phyloP scores from a whole-genome alignment of 2,888 invertebrate genomes.

The Caenorhabditis doughertyi region DNA sequence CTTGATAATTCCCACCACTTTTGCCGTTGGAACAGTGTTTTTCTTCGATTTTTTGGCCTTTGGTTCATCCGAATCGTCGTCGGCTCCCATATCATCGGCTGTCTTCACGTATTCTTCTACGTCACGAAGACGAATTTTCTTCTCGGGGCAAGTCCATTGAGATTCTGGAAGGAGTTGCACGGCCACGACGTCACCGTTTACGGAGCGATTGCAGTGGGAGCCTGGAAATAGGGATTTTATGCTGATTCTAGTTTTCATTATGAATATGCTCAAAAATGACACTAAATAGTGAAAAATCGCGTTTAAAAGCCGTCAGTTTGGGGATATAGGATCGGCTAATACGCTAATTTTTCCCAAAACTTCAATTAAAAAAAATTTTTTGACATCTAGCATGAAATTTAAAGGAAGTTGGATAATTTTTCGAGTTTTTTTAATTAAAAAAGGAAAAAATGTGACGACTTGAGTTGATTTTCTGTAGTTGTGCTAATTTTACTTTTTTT shows the following conservation, averaged over 20 bases:
- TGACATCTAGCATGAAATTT: too few relatives aligned
- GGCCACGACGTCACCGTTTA: slow-evolving; percentile 94
- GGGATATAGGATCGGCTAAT: too few relatives aligned
- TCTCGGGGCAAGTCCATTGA: slow-evolving; percentile 91
- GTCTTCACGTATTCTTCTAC: slow-evolving; percentile 69
- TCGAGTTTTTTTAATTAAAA: too few relatives aligned
- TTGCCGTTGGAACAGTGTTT: slow-evolving; percentile 87
- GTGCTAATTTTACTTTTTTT: too few relatives aligned
- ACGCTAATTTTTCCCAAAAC: too few relatives aligned
- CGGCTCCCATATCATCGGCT: slow-evolving; percentile 76
- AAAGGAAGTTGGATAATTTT: too few relatives aligned
- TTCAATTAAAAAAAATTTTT: too few relatives aligned
- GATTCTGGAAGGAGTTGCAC: slow-evolving; percentile 91
- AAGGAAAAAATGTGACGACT: too few relatives aligned
- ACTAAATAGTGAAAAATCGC: neutral
- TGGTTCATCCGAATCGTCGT: slow-evolving; percentile 72
- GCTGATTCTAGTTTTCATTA: neutral
- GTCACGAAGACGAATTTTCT: slow-evolving; percentile 69
- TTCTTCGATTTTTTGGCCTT: slow-evolving; percentile 65
- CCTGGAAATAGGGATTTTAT: slow-evolving; percentile 84
- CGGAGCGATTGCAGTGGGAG: slow-evolving; percentile 91
- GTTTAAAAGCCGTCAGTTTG: too few relatives aligned
- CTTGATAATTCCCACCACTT: slow-evolving; percentile 94
- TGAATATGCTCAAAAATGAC: too few relatives aligned
- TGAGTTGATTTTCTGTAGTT: too few relatives aligned